phyloP scores from a whole-genome alignment of 1,140 invertebrate genomes.

The Drosophila azteca region DNA sequence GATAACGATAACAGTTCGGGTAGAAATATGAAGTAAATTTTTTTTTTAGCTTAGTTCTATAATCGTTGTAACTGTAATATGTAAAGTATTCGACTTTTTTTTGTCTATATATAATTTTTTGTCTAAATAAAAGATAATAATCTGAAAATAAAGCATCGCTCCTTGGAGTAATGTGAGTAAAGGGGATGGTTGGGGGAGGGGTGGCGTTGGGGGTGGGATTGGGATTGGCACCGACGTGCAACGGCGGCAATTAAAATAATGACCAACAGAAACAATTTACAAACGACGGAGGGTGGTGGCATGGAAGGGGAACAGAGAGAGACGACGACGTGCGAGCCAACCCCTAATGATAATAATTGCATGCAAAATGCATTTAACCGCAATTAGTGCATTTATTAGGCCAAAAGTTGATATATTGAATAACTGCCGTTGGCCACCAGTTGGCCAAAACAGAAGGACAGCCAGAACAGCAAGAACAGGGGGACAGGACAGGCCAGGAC shows the following conservation, averaged over 20 bases:
- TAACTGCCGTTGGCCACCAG: slow-evolving; percentile 58
- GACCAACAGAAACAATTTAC: slow-evolving; percentile 59
- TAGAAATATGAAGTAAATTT: slow-evolving; percentile 37
- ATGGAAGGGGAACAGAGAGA: neutral
- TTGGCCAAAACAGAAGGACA: slow-evolving; percentile 29
- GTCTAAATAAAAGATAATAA: slow-evolving; percentile 64
- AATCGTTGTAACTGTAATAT: slow-evolving; percentile 38
- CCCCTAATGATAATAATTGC: slow-evolving; percentile 83
- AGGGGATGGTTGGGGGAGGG: neutral
- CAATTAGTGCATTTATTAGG: slow-evolving; percentile 84
- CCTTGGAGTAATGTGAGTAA: neutral
- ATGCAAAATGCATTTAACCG: slow-evolving; percentile 83
- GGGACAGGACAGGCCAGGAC: neutral
- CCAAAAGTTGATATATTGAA: slow-evolving; percentile 79
- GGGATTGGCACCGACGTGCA: slow-evolving; percentile 20
- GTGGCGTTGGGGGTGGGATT: neutral
- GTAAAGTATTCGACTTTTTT: slow-evolving; percentile 39
- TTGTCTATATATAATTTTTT: slow-evolving; percentile 60
- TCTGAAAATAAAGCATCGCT: slow-evolving; percentile 32
- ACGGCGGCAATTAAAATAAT: slow-evolving; percentile 57
- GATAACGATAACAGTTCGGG: neutral
- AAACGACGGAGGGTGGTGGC: slow-evolving; percentile 20
- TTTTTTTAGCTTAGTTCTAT: slow-evolving; percentile 20
- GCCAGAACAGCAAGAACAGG: neutral
- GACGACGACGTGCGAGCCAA: slow-evolving; percentile 65